A percentile compares a stretch with the other conserved stretches of the same genome.
Evolutionary conservation across 1,140 invertebrate genomes (phyloP).

Genomic region (Orussus abietinus): DNA sequence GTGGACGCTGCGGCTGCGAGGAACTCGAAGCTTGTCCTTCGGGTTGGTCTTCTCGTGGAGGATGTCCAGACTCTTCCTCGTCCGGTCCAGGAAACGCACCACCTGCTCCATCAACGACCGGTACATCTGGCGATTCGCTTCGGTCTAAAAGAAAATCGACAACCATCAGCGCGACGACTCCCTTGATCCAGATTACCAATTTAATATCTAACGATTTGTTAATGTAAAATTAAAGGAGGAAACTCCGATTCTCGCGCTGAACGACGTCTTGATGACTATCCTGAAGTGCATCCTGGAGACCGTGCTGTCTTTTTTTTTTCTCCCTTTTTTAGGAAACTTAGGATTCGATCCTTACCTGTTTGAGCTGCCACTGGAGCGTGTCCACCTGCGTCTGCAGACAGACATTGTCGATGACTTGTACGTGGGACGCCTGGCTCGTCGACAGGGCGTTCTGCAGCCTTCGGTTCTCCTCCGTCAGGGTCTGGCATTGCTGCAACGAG

Average conservation of each 20-base stretch:
- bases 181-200: too few species aligned
- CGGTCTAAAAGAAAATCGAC: slow-evolving; percentile 59
- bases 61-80: slow-evolving; percentile 62
- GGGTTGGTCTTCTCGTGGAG: slow-evolving; percentile 38
- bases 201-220: too few species aligned
- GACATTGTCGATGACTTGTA: slow-evolving; percentile 59
- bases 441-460: slow-evolving; percentile 46
- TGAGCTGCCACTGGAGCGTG: slow-evolving; percentile 74
- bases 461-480: slow-evolving; percentile 52
- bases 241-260: too few species aligned
- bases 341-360: slow-evolving; percentile 76
- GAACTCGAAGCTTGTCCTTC: slow-evolving; percentile 38
- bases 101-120: slow-evolving; percentile 75
- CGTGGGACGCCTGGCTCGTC: slow-evolving; percentile 28
- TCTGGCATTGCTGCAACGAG: slow-evolving; percentile 53
- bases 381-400: slow-evolving; percentile 71
- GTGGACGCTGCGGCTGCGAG: slow-evolving; percentile 52
- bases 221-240: too few species aligned
- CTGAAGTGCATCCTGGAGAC: too few species aligned
- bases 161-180: too few species aligned
- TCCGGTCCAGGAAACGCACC: slow-evolving; percentile 68
- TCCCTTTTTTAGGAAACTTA: too few species aligned
- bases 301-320: too few species aligned
- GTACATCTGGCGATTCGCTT: slow-evolving; percentile 75
- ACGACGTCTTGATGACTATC: too few species aligned